A percentile compares a stretch with the other conserved stretches of the same genome.
Evolutionary conservation across 2,797 vertebrate species (phyloP).

Genomic region (Lagodon rhomboides): DNA sequence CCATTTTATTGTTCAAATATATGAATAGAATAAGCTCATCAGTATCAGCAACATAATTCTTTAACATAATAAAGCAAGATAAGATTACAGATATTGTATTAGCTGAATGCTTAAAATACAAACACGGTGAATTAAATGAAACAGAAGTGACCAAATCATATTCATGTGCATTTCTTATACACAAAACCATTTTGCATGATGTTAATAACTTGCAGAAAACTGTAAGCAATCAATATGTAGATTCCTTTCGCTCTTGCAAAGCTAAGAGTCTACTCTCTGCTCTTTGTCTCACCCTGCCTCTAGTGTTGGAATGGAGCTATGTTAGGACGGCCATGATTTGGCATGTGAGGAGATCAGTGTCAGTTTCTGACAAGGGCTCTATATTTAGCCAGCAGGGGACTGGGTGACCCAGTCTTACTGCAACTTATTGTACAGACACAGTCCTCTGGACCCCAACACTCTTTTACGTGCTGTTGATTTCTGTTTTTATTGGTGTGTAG

Average conservation of each 20-base stretch:
- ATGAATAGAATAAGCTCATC: not conserved
- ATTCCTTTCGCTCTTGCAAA: not conserved
- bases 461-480: constrained; percentile 39
- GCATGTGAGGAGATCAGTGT: constrained; percentile 64
- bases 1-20: not conserved
- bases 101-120: not conserved
- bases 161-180: not conserved
- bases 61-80: not conserved
- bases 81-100: not conserved
- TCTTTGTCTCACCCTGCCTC: constrained; percentile 43
- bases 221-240: not conserved
- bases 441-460: constrained; percentile 30
- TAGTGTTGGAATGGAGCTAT: constrained; percentile 47
- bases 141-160: not conserved
- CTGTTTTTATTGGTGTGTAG: not conserved
- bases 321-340: constrained; percentile 42
- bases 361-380: constrained; percentile 76
- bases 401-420: constrained; percentile 42
- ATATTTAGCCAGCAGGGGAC: constrained; percentile 75
- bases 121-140: not conserved
- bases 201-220: not conserved
- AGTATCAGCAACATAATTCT: not conserved
- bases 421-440: constrained; percentile 25
- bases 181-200: not conserved
- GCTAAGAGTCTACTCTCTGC: not conserved